These are phyloP conservation scores for Peromyscus leucopus DNA, from an alignment of 2,113 vertebrate genomes.

Conservation along the genomic window DNA sequence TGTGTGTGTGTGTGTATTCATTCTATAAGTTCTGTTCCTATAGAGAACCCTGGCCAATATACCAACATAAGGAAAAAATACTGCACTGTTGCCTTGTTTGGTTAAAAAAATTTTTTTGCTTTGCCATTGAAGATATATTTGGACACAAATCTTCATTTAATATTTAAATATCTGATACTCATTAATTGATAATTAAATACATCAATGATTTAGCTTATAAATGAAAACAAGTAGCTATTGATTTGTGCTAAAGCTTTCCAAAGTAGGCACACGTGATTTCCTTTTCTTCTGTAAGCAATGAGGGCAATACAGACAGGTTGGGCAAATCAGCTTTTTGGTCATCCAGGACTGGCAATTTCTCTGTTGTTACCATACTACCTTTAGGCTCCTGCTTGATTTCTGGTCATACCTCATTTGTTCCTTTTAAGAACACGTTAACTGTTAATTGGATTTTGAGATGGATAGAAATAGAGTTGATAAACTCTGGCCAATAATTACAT, in stretches of 20 bases:
- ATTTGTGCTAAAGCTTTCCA: conserved; percentile 17
- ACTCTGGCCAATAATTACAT: conserved; percentile 57
- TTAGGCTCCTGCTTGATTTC: background rate
- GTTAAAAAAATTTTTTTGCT: background rate
- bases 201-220: conserved; percentile 19
- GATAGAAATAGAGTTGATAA: conserved; percentile 77
- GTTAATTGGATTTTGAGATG: conserved; percentile 68
- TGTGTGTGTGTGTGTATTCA: background rate
- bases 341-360: background rate
- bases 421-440: conserved; percentile 8
- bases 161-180: background rate
- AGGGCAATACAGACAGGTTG: background rate
- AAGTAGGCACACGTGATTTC: background rate
- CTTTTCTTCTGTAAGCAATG: background rate
- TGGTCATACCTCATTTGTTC: background rate
- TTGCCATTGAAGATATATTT: conserved; percentile 2
- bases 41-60: background rate
- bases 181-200: conserved; percentile 25
- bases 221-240: background rate
- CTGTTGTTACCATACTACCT: background rate
- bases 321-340: background rate
- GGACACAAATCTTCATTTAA: background rate
- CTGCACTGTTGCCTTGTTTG: background rate
- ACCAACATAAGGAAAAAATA: background rate
- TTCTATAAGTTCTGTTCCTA: background rate